Conservation (phyloP, 2,113 vertebrate genomes). For the Ariopsis seemanni region DNA sequence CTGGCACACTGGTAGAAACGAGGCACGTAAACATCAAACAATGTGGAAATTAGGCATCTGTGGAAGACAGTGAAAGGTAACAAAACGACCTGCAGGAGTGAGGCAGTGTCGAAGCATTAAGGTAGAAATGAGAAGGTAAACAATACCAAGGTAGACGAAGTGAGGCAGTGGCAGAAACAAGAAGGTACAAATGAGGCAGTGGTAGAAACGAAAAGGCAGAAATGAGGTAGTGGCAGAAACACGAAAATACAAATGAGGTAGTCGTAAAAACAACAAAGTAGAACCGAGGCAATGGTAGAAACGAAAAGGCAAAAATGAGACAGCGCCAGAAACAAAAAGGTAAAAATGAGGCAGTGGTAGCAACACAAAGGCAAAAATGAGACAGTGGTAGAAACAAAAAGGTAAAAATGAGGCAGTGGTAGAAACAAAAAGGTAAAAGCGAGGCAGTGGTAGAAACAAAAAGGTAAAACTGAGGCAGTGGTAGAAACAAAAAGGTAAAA, state of each 20-base stretch:
- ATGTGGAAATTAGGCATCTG: neutral
- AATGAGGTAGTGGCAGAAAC: neutral
- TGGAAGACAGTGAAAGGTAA: neutral
- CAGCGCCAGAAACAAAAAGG: neutral
- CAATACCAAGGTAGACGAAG: neutral
- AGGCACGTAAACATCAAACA: neutral
- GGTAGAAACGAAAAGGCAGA: neutral
- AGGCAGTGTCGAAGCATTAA: neutral
- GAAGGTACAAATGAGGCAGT: neutral
- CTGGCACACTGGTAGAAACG: neutral
- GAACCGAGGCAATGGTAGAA: neutral
- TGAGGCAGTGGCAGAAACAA: neutral
- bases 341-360: neutral
- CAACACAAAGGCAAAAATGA: neutral
- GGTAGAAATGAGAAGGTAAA: neutral
- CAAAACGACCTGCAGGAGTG: neutral
- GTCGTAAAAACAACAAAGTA: neutral
- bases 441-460: neutral
- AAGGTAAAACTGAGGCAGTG: neutral
- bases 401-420: neutral
- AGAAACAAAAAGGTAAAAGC: neutral
- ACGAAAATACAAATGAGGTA: neutral
- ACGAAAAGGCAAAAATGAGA: neutral
- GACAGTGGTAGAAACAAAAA: neutral
- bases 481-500: neutral